These are phyloP conservation scores for Contarinia nasturtii DNA, from an alignment of 1,140 invertebrate species.

Conservation along the genomic window DNA sequence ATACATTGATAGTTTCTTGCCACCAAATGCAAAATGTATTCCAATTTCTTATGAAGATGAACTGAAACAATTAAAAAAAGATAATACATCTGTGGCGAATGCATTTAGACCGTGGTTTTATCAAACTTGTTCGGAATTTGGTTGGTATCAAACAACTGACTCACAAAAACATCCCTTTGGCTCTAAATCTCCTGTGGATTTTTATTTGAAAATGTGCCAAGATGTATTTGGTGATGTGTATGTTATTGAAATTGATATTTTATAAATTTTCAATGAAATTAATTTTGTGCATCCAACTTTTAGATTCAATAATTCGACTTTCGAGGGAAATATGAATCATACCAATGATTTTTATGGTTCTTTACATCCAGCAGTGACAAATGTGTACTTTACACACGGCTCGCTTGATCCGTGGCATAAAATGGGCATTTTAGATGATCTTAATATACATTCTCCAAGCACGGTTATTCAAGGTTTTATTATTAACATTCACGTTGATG, in stretches of 20 bases:
- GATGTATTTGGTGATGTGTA: slow-evolving; percentile 39
- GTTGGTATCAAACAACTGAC: slow-evolving; percentile 58
- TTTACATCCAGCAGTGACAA: slow-evolving; percentile 29
- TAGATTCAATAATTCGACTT: slow-evolving; percentile 28
- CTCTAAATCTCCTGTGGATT: slow-evolving; percentile 29
- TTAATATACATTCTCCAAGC: slow-evolving; percentile 31
- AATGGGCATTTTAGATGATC: slow-evolving; percentile 32
- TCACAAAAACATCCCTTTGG: slow-evolving; percentile 42
- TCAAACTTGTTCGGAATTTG: slow-evolving; percentile 71
- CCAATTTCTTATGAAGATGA: not conserved
- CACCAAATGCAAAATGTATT: not conserved
- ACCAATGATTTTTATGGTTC: slow-evolving; percentile 42
- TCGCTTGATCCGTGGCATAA: slow-evolving; percentile 41
- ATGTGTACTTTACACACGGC: slow-evolving; percentile 42
- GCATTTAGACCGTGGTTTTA: slow-evolving; percentile 52
- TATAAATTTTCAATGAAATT: not conserved
- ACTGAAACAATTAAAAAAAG: not conserved
- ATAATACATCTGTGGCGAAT: slow-evolving; percentile 11
- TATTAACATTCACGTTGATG: not conserved
- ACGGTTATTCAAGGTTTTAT: slow-evolving; percentile 17
- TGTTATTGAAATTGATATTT: slow-evolving; percentile 5
- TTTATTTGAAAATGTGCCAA: slow-evolving; percentile 40
- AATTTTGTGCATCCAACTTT: slow-evolving; percentile 5
- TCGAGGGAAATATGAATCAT: slow-evolving; percentile 27
- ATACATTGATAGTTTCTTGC: too few relatives aligned